These are phyloP conservation scores for Amniataba percoides DNA, from an alignment of 2,797 vertebrate genomes.

Conservation along the genomic window DNA sequence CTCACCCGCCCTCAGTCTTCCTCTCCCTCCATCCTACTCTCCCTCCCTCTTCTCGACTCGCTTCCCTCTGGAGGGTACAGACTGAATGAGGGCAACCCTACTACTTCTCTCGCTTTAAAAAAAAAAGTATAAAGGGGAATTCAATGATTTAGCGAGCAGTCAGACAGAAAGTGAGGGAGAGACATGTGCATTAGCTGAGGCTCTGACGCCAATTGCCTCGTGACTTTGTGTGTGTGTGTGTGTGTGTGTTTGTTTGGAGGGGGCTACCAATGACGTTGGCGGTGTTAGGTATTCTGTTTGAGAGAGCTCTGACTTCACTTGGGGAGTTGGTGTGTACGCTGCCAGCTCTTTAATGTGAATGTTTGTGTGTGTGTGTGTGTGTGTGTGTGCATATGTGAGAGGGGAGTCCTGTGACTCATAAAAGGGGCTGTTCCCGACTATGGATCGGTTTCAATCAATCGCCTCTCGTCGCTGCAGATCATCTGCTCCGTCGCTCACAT, in stretches of 20 bases:
- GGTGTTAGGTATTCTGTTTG: conserved; percentile 82
- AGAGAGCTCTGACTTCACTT: conserved; percentile 61
- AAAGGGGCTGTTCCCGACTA: conserved; percentile 18
- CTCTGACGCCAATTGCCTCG: conserved; percentile 75
- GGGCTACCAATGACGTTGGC: conserved; percentile 63
- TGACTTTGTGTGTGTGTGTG: conserved; percentile 42
- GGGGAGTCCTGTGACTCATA: conserved; percentile 61
- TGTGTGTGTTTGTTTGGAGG: conserved; percentile 28
- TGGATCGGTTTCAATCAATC: conserved; percentile 41
- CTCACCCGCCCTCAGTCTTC: conserved; percentile 6
- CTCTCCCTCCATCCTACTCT: conserved; percentile 9
- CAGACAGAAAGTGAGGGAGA: conserved; percentile 23
- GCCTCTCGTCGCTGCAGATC: conserved; percentile 19
- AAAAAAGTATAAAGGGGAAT: conserved; percentile 53
- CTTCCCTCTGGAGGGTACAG: conserved; percentile 54
- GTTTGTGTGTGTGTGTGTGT: conserved; percentile 29
- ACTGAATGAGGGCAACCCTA: conserved; percentile 82
- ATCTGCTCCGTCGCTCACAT: not conserved
- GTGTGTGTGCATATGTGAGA: conserved; percentile 28
- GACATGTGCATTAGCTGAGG: conserved; percentile 30
- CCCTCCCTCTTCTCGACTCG: not conserved
- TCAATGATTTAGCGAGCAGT: conserved; percentile 58
- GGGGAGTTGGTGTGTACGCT: conserved; percentile 49
- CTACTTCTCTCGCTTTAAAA: conserved; percentile 47
- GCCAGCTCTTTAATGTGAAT: conserved; percentile 36